Evolutionary conservation across 2,113 vertebrate species (phyloP), one percentile per base, ranked within the genome.

Genomic region (Calypte anna): DNA sequence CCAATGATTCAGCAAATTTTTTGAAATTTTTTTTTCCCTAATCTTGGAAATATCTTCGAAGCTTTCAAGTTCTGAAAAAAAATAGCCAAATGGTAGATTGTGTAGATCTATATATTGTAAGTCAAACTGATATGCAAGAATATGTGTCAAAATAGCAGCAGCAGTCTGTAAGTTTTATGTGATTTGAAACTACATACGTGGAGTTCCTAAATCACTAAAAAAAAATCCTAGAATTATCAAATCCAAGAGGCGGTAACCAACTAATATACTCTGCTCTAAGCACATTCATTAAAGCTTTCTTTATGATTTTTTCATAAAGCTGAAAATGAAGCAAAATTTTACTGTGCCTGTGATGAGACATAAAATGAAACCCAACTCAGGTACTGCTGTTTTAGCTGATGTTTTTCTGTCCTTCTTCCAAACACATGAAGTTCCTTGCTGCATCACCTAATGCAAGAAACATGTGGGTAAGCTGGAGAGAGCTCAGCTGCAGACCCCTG

Each of bases 401-500:
- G 62, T 12, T 75, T 91, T 86, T 67, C 55, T 55, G 22, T 53
- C 58, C 82, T 95, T 57, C 13, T 85, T 48, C 31, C 63, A 86
- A 57, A 59, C 44, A 78, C 6, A 9, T 18, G 40, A 87, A 86
- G 2, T 48, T 82, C 51, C 30, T 12, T 33, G 10, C 21, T 88
- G 51, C 23, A 61, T 40, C 21, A n/a, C 10, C 14, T 57, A 51
- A 20, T 28, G 28, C 4, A 58, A 57, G 59, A 83, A 20, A 57
- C 8, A 28, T 4, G 22, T 4, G 0, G 1, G 31, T 31, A 76
- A 53, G 10, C 25, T 57, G 48, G 12, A 7, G 2, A 2, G 2
- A 82, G 10, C 38, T 82, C 33, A 66, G 18, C 58, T 67, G 62
- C 61, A 28, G 53, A 66, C 40, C 19, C 17, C 46, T 31, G 40